Conservation (phyloP, 2,113 vertebrate species). For the Lucifuga dentata region DNA sequence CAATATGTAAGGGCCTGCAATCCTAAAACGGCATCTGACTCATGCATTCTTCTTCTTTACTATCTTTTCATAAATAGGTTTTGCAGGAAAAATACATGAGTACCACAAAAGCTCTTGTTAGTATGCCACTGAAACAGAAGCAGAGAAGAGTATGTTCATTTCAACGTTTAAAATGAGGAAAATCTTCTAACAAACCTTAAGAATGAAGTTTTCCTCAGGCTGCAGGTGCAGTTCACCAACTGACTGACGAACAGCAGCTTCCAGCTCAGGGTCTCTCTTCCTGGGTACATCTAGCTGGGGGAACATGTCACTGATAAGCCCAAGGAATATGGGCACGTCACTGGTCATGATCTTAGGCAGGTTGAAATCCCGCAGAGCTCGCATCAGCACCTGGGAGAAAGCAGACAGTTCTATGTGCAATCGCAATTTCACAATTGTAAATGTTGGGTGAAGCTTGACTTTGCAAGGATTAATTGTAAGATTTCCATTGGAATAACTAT, state of each 20-base stretch:
- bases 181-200: slow-evolving; percentile 80
- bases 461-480: no score
- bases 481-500: no score
- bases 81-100: no score
- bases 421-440: no score
- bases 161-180: background rate
- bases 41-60: no score
- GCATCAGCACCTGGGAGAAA: slow-evolving; percentile 81
- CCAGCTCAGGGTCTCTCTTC: slow-evolving; percentile 82
- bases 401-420: no score
- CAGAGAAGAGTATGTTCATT: background rate
- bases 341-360: slow-evolving; percentile 85
- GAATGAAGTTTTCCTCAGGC: slow-evolving; percentile 90
- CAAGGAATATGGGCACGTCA: slow-evolving; percentile 84
- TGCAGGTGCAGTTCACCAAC: slow-evolving; percentile 85
- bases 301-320: slow-evolving; percentile 86
- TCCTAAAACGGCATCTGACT: no score
- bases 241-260: slow-evolving; percentile 86
- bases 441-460: no score
- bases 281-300: slow-evolving; percentile 84
- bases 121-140: no score
- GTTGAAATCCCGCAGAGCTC: slow-evolving; percentile 87
- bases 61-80: no score
- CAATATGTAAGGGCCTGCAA: no score
- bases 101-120: no score